These are phyloP conservation scores for Sycophila texana DNA, from an alignment of 2,888 invertebrate species.

Conservation along the genomic window DNA sequence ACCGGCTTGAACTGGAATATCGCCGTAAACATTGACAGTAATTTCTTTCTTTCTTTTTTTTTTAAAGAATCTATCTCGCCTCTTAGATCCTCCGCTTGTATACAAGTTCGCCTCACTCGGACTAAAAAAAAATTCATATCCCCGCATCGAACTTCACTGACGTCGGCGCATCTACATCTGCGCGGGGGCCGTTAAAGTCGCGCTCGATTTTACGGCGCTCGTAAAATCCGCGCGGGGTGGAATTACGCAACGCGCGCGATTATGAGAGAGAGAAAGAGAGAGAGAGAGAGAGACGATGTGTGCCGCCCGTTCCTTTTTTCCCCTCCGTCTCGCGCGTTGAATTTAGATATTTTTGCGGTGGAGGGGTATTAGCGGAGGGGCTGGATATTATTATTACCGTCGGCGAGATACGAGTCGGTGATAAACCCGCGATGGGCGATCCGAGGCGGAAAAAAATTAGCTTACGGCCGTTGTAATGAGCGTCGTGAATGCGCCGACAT, in stretches of 20 bases:
- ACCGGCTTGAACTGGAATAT: no score
- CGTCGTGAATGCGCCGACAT: constrained; percentile 36
- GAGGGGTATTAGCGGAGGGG: neutral
- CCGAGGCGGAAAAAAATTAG: constrained; percentile 17
- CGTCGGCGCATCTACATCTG: constrained; percentile 62
- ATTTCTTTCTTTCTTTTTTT: no score
- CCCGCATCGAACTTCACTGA: constrained; percentile 49
- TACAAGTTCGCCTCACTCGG: neutral
- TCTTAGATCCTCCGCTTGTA: no score
- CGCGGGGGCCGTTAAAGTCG: constrained; percentile 71
- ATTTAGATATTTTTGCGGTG: constrained; percentile 41
- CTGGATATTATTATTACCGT: constrained; percentile 18
- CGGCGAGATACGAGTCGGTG: constrained; percentile 3
- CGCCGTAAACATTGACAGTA: no score
- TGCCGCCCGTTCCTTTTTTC: neutral
- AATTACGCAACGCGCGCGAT: constrained; percentile 62
- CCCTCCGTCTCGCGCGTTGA: neutral
- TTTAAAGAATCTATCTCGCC: no score
- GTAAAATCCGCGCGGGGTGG: constrained; percentile 63
- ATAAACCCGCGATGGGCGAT: constrained; percentile 18
- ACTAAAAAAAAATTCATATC: constrained; percentile 57
- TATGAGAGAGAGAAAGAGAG: no score
- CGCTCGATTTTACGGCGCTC: constrained; percentile 64
- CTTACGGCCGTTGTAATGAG: constrained; percentile 22
- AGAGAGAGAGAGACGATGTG: neutral